Conservation (phyloP, 2,888 invertebrate genomes). For the Fragum whitleyi region DNA sequence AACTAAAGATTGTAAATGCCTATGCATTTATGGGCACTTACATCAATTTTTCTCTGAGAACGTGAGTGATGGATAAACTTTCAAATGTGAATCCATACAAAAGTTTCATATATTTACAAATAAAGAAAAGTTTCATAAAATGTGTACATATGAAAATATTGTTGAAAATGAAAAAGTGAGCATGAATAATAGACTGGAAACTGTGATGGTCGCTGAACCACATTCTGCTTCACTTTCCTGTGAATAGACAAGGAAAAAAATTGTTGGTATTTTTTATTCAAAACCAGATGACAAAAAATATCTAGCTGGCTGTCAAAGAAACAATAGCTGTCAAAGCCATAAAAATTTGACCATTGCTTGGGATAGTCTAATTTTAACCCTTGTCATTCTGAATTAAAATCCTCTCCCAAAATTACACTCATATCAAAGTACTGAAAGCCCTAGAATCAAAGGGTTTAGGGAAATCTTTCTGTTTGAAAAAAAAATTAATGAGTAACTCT, state of each 20-base stretch:
- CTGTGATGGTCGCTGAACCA: background rate
- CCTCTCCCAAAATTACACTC: too few species aligned
- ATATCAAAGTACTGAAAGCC: too few species aligned
- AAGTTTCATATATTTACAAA: too few species aligned
- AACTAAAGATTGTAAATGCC: too few species aligned
- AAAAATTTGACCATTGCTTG: background rate
- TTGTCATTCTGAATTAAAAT: background rate
- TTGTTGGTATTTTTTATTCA: background rate
- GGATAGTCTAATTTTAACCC: background rate
- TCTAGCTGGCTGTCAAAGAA: background rate
- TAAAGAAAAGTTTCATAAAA: conserved; percentile 13
- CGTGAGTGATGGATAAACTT: too few species aligned
- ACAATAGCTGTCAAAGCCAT: background rate
- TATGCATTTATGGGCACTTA: too few species aligned
- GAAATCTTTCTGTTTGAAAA: too few species aligned
- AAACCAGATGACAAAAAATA: background rate
- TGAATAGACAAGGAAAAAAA: background rate
- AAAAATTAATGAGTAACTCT: too few species aligned
- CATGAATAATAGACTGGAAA: conserved; percentile 24
- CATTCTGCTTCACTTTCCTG: conserved; percentile 18
- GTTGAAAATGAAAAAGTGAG: conserved; percentile 21
- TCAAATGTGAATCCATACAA: too few species aligned
- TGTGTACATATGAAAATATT: background rate
- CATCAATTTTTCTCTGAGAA: too few species aligned
- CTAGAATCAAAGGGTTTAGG: too few species aligned